phyloP scores from a whole-genome alignment of 2,797 vertebrate species.

The Harpagifer antarcticus region DNA sequence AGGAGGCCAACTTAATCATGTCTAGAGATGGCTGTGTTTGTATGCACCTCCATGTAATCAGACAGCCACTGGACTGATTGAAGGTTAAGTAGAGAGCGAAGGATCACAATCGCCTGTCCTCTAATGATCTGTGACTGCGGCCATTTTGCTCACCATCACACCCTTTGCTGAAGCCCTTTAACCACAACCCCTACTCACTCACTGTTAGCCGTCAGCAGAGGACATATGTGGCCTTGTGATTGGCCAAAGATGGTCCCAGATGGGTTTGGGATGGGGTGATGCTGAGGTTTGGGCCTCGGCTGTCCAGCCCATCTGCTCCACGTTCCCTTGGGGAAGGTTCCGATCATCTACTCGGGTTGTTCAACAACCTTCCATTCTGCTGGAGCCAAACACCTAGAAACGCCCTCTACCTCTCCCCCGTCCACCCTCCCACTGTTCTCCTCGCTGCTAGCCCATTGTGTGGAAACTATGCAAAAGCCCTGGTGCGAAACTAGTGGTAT shows the following conservation, averaged over 20 bases:
- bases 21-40: conserved; percentile 49
- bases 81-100: conserved; percentile 66
- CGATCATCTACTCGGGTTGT: conserved; percentile 61
- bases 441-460: conserved; percentile 54
- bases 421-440: conserved; percentile 44
- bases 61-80: conserved; percentile 62
- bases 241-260: conserved; percentile 65
- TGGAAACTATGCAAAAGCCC: conserved; percentile 69
- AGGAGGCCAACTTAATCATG: conserved; percentile 49
- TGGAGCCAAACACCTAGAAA: conserved; percentile 49
- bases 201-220: conserved; percentile 44
- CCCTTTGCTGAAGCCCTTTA: conserved; percentile 25
- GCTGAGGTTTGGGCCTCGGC: conserved; percentile 57
- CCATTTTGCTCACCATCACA: conserved; percentile 25
- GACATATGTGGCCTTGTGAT: conserved; percentile 39
- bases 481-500: conserved; percentile 77
- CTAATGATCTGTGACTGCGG: conserved; percentile 49
- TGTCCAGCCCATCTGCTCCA: conserved; percentile 71
- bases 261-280: conserved; percentile 64
- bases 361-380: conserved; percentile 62
- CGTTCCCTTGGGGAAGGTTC: conserved; percentile 52
- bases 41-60: conserved; percentile 65
- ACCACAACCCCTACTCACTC: conserved; percentile 19
- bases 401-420: conserved; percentile 51
- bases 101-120: conserved; percentile 45